Conservation (phyloP, 2,113 vertebrate species). For the Vulpes ferrilata region DNA sequence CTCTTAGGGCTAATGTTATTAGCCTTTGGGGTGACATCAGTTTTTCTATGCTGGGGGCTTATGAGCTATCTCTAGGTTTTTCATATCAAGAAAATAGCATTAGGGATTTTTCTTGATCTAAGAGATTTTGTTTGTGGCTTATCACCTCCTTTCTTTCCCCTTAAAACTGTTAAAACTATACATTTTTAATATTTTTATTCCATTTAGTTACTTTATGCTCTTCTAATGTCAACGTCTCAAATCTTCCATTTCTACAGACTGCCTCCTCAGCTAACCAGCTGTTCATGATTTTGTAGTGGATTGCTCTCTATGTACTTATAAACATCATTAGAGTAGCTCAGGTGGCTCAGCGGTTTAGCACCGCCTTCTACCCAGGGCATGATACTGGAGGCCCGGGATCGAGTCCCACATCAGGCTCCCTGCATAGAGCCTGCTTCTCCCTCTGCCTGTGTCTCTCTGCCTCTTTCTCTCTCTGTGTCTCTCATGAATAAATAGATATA, state of each 20-base stretch:
- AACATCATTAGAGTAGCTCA: neutral
- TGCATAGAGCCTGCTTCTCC: too few species aligned
- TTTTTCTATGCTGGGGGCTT: constrained; percentile 12
- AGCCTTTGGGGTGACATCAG: constrained; percentile 33
- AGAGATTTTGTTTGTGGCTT: constrained; percentile 7
- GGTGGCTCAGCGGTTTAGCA: too few species aligned
- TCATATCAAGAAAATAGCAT: neutral
- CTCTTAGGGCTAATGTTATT: constrained; percentile 48
- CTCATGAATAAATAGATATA: too few species aligned
- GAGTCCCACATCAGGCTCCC: too few species aligned
- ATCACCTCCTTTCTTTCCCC: neutral
- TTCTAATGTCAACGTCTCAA: neutral
- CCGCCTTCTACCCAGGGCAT: too few species aligned
- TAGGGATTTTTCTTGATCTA: neutral
- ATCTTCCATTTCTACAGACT: neutral
- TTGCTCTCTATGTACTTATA: neutral
- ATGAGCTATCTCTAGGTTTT: neutral
- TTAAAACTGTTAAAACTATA: neutral
- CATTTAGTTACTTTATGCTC: neutral
- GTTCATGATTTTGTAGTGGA: neutral
- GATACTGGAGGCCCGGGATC: too few species aligned
- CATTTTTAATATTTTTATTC: constrained; percentile 37
- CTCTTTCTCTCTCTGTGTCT: too few species aligned
- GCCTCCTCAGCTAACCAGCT: neutral
- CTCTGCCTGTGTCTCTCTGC: too few species aligned